Evolutionary conservation across 2,113 vertebrate species (phyloP), one percentile per base, ranked within the genome.

Genomic region (Proterorhinus semilunaris): DNA sequence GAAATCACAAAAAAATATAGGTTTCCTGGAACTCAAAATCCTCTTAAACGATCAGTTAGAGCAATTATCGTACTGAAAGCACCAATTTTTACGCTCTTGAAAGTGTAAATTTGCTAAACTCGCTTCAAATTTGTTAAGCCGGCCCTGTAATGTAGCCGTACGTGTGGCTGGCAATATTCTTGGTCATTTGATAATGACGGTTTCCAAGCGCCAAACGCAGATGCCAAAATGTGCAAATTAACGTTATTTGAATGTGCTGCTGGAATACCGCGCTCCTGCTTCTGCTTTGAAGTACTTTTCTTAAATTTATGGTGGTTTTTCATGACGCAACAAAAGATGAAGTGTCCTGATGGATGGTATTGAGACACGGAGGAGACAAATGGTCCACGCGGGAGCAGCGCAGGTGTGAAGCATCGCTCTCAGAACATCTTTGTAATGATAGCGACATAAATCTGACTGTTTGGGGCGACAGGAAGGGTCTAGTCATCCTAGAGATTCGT

Each of bases 141-240:
- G 42, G 75, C 36, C 2, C 21, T 51, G 62, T 74, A 58, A 76
- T 58, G 58, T 54, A 49, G 48, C 49, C 66, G 70, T 65, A 47
- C 55, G 70, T 73, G 81, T 71, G 82, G 82, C 65, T 66, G 71
- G 75, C 69, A 75, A 70, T 66, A 80, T 71, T 62, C 55, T 44
- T 10, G 64, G 53, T 83, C 75, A 67, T 66, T 64, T 21, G 16
- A 53, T 53, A 53, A 77, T 76, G 54, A 67, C 72, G 71, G 62
- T 69, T 71, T 66, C 61, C 75, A 42, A 17, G 47, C 68, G 74
- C 68, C 76, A 66, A 82, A 47, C n/a, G 49, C 67, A 65, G 76
- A 66, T 11, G 21, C 8, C 55, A 66, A 69, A 44, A n/a, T 44
- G 27, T 8, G 51, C 57, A 42, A 15, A 62, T 63, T 12, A 65